Base-by-base conservation (phyloP, 2,113 vertebrate genomes). In the Callospermophilus lateralis region DNA sequence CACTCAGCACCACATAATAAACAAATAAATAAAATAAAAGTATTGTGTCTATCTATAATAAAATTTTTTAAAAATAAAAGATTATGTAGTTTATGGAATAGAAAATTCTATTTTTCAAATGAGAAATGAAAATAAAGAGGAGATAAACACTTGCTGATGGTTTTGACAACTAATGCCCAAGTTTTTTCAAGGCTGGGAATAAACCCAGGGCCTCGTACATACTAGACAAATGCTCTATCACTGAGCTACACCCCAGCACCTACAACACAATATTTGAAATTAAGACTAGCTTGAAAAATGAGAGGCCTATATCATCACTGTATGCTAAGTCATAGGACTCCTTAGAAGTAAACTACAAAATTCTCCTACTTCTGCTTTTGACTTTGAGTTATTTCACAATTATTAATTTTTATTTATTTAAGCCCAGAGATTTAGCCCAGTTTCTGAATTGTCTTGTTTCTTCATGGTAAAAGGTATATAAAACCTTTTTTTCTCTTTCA, bases 371-470 rank as follows among this genome's bases (percentile, higher is more conserved):
- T 81, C 48, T 61, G 55, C 58, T 88, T 89, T 90, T 93, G 45
- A 11, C 42, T 51, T 83, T 72, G 63, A 77, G 11, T 84, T 53
- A 73, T 87, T 95, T 37, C 81, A 92, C 67, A 93, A 26, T 84
- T 76, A 61, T 34, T 83, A 73, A 70, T 55, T 96, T 96, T 85
- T 48, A 78, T 95, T 96, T 86, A 45, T 63, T 93, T 22, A 77
- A 45, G 26, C 39, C 72, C n/a, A 80, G 70, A 85, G 58, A 93
- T 80, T 70, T 83, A 95, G 39, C 68, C 76, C 42, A 72, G 81
- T 95, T 96, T 97, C 34, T 67, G 32, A 83, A 30, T 92, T 45
- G 81, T 42, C 37, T 91, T 92, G 42, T 61, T 95, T 93, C 53
- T 96, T 94, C 32, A 85, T 74, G 67, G 55, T 73, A 68, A 95